Evolutionary conservation across 2,797 vertebrate species (phyloP).

Genomic region (Coregonus ussuriensis): DNA sequence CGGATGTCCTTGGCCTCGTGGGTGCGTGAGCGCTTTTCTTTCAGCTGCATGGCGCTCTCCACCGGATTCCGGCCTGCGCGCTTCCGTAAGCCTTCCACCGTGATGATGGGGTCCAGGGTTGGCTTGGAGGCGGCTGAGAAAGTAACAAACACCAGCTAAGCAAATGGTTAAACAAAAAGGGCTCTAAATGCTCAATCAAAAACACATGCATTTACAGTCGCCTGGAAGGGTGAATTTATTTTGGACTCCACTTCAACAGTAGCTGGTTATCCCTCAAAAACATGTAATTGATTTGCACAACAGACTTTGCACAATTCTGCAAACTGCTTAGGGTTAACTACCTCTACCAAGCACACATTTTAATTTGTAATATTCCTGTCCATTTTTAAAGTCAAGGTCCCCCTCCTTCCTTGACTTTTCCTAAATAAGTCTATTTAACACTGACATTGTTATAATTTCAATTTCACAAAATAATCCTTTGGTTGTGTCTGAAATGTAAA

Average conservation of each 20-base stretch:
- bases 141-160: not conserved
- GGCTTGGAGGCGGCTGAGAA: conserved; percentile 76
- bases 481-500: not conserved
- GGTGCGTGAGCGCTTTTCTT: conserved; percentile 93
- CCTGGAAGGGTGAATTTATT: not conserved
- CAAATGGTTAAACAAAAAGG: not conserved
- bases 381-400: too few relatives aligned
- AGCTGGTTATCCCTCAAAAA: not conserved
- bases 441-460: too few relatives aligned
- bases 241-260: not conserved
- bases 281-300: too few relatives aligned
- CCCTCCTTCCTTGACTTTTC: too few relatives aligned
- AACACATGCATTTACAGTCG: not conserved
- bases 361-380: too few relatives aligned
- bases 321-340: too few relatives aligned
- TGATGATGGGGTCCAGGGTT: conserved; percentile 86
- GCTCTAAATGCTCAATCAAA: not conserved
- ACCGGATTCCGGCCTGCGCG: conserved; percentile 87
- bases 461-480: not conserved
- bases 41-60: conserved; percentile 94
- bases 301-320: too few relatives aligned
- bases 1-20: conserved; percentile 97
- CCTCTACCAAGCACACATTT: too few relatives aligned
- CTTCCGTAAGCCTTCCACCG: conserved; percentile 91
- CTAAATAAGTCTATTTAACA: too few relatives aligned